phyloP scores from a whole-genome alignment of 2,888 invertebrate genomes.

The Stenchaetothrips biformis region DNA sequence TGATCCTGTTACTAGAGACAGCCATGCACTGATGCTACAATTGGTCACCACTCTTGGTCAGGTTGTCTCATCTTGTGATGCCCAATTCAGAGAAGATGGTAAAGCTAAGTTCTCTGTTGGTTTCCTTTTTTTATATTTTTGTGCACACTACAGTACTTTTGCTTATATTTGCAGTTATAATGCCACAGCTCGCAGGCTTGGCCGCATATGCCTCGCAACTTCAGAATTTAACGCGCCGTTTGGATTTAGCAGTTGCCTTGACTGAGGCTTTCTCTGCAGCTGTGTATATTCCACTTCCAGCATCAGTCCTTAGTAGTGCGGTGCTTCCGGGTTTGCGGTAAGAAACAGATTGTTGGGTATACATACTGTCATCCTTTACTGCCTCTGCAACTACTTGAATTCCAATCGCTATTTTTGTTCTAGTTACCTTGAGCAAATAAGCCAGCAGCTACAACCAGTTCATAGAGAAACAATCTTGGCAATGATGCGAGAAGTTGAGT shows the following conservation, averaged over 20 bases:
- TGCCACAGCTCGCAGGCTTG: constrained; percentile 56
- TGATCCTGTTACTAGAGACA: constrained; percentile 46
- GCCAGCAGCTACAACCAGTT: constrained; percentile 48
- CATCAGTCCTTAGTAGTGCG: constrained; percentile 48
- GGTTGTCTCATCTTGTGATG: constrained; percentile 56
- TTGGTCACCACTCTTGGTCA: constrained; percentile 57
- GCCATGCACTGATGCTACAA: constrained; percentile 52
- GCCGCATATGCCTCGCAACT: constrained; percentile 54
- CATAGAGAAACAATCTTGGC: constrained; percentile 52
- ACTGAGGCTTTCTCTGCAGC: constrained; percentile 61
- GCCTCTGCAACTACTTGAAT: constrained; percentile 7
- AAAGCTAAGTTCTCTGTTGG: too few species aligned
- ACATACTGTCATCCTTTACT: background rate
- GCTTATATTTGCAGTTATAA: constrained; percentile 52
- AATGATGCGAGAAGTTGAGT: constrained; percentile 53
- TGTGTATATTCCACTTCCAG: constrained; percentile 52
- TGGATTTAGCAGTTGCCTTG: constrained; percentile 56
- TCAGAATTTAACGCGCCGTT: constrained; percentile 52
- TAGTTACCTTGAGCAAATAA: constrained; percentile 49
- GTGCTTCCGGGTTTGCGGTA: constrained; percentile 53
- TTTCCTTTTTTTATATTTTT: constrained; percentile 13
- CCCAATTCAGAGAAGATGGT: constrained; percentile 47
- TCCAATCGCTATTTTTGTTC: constrained; percentile 12
- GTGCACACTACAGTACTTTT: constrained; percentile 31
- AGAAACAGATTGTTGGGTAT: constrained; percentile 16